These are phyloP conservation scores for Aphodius sticticus DNA, from an alignment of 2,888 invertebrate species.

Conservation along the genomic window DNA sequence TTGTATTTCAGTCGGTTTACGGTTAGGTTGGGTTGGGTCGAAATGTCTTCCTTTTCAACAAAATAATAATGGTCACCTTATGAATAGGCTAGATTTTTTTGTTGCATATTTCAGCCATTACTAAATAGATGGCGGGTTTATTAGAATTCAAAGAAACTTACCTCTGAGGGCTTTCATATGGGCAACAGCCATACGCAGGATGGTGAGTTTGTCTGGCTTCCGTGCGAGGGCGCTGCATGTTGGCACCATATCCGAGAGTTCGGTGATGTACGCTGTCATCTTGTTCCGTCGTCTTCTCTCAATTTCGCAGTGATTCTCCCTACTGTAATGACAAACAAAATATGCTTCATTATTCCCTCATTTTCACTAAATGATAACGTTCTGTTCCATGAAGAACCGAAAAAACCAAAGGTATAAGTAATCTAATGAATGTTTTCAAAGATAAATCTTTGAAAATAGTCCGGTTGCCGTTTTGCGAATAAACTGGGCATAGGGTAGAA, in stretches of 20 bases:
- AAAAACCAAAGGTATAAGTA: not conserved
- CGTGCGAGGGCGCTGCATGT: conserved; percentile 97
- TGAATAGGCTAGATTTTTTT: not conserved
- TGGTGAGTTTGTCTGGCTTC: conserved; percentile 99
- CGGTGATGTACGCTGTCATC: conserved; percentile 99
- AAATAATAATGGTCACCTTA: no score
- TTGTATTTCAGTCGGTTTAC: no score
- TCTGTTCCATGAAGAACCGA: not conserved
- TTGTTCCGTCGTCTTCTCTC: conserved; percentile 98
- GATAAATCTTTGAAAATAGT: not conserved
- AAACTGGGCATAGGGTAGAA: conserved; percentile 31
- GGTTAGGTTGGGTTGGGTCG: no score
- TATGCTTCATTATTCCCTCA: not conserved
- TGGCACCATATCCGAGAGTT: conserved; percentile 99
- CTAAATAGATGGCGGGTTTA: not conserved
- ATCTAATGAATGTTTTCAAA: not conserved
- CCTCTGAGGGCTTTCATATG: conserved; percentile 99
- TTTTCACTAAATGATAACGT: not conserved
- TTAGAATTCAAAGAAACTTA: conserved; percentile 56
- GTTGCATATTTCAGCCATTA: not conserved
- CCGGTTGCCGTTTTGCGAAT: not conserved
- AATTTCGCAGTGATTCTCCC: conserved; percentile 99
- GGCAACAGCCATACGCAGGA: conserved; percentile 98
- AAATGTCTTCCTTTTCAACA: no score
- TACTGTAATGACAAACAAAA: conserved; percentile 64